These are phyloP conservation scores for Anodontia alba DNA, from an alignment of 2,888 invertebrate species.

Conservation along the genomic window DNA sequence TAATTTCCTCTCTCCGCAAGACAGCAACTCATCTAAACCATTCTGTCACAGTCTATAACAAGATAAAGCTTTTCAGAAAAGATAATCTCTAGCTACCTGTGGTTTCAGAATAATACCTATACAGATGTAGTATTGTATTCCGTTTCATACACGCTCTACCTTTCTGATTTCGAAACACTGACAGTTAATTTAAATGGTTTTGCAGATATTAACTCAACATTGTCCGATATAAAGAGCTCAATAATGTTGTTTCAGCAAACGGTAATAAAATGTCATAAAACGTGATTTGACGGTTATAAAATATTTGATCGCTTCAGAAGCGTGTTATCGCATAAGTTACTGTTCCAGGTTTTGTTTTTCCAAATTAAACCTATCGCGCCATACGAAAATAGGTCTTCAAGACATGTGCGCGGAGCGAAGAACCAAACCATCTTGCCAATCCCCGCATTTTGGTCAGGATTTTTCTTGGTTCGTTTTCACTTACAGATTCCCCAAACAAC, in stretches of 20 bases:
- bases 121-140: background rate
- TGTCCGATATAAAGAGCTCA: background rate
- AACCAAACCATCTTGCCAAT: no score
- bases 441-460: no score
- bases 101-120: background rate
- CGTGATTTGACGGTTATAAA: background rate
- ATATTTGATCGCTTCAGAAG: background rate
- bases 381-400: no score
- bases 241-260: background rate
- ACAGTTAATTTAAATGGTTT: slow-evolving; percentile 13
- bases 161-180: slow-evolving; percentile 19
- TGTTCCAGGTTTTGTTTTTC: background rate
- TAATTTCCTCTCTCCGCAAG: slow-evolving; percentile 20
- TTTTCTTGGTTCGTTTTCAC: no score
- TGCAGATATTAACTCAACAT: slow-evolving; percentile 11
- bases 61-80: slow-evolving; percentile 18
- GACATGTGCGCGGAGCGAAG: no score
- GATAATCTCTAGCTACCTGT: slow-evolving; percentile 16
- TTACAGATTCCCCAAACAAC: no score
- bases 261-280: slow-evolving; percentile 12
- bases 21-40: slow-evolving; percentile 3
- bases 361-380: no score
- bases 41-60: slow-evolving; percentile 18
- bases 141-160: background rate
- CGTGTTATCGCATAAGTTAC: background rate